Base-by-base conservation (phyloP, 2,113 vertebrate species). In the Amblyopsis rosae region DNA sequence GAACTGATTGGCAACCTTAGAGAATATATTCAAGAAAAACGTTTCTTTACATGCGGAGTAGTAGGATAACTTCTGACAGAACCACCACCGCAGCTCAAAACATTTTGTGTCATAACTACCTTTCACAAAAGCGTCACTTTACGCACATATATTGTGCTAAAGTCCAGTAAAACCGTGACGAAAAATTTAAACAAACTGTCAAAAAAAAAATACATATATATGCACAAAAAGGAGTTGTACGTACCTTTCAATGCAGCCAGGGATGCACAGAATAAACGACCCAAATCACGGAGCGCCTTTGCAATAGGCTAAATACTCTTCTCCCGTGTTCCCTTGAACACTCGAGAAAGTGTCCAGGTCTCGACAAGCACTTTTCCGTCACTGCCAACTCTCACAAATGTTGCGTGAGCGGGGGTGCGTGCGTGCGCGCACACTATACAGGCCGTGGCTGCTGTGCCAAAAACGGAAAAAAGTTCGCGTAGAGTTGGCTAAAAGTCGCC, bases 201-300 rank as follows among this genome's bases (percentile, higher is more conserved):
- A n/a, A 15, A 54, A 16, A 54, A 4, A 54, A 13, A 54, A 54
- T 3, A 54, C n/a, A n/a, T n/a, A n/a, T n/a, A n/a, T n/a, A n/a
- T n/a, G n/a, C n/a, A n/a, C 3, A 15, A 7, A 15, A 54, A 54
- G 13, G 6, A 54, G n/a, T 51, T 11, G 12, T n/a, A 77, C 80
- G 3, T 81, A 88, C 87, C 87, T 86, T 85, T 35, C 50, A 75
- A 70, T 78, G 35, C 12, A 78, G 76, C 58, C 69, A 68, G 79
- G 1, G 65, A 35, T 46, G 67, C 53, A 16, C 59, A 62, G 35
- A 78, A 55, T 54, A 55, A 59, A 51, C 6, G 12, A 19, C 32
- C 17, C 3, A 47, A 35, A 19, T 54, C 51, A 15, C n/a, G 2
- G 51, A 54, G 51, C 13, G 51, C 13, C 51, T 13, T 54, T 54